Evolutionary conservation across 2,797 vertebrate species (phyloP), one percentile per base, ranked within the genome.

Genomic region (Danio choprae): DNA sequence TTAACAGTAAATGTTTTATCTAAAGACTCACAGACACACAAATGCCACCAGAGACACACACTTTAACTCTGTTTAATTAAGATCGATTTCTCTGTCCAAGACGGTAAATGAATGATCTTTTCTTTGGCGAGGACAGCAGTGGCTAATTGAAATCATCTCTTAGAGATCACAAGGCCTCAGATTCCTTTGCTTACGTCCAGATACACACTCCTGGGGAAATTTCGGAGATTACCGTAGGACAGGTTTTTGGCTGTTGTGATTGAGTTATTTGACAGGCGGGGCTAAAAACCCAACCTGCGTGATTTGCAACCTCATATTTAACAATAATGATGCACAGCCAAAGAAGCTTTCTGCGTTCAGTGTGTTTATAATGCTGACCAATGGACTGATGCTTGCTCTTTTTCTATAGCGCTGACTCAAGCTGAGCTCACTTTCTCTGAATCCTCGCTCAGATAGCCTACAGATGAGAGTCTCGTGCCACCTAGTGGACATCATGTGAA

Each of bases 401-500:
- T 36, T 73, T 73, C 13, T 40, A 67, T 38, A 5, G 22, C 29
- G 48, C 70, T 64, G 60, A 73, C 43, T 77, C 20, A 72, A 79
- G 3, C 38, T 41, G 48, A 62, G 41, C 44, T 43, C 29, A 72
- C 6, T 29, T 12, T 38, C 65, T 7, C 16, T 48, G 16, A 64
- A 62, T 22, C 53, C 59, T 62, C 6, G 10, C 7, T 6, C 6
- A 10, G 2, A 70, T 9, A 38, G 43, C 6, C 46, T 1, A 36
- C 5, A 12, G 50, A 56, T 12, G 41, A 18, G n/a, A 7, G 79
- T 51, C 63, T 68, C 16, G 84, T 56, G 81, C 89, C 92, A 90
- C 80, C 92, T 91, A 88, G 88, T 90, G 92, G 88, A 29, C 22
- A 69, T 44, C 0, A 16, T 15, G 46, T 43, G 44, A 59, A 77